Conservation (phyloP, 2,888 invertebrate species). For the Vesta saturnalis region DNA sequence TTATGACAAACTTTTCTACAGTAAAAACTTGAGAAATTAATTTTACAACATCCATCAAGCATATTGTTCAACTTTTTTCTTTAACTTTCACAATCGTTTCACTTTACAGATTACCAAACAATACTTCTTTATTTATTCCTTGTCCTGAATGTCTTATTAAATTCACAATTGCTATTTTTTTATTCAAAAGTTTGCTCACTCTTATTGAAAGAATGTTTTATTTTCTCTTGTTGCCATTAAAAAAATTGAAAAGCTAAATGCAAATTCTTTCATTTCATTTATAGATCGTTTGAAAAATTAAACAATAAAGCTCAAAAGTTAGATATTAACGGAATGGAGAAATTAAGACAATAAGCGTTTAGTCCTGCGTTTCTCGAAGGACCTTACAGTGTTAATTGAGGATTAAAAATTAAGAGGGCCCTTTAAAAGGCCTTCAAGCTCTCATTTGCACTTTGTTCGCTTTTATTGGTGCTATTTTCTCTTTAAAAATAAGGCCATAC, state of each 20-base stretch:
- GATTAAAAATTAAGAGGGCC: constrained; percentile 44
- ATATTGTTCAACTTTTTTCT: constrained; percentile 9
- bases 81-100: constrained; percentile 2
- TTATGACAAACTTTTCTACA: constrained; percentile 8
- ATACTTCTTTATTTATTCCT: neutral
- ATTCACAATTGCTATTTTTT: constrained; percentile 3
- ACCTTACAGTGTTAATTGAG: constrained; percentile 44
- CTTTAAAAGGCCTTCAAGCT: constrained; percentile 39
- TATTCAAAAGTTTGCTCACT: neutral
- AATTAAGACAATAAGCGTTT: constrained; percentile 41
- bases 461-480: constrained; percentile 30
- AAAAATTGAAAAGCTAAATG: neutral
- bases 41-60: constrained; percentile 12
- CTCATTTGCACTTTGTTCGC: constrained; percentile 42
- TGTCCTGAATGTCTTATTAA: neutral
- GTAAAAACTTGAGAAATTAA: constrained; percentile 12
- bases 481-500: constrained; percentile 21
- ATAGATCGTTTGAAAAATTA: constrained; percentile 19
- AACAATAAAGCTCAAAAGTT: constrained; percentile 29
- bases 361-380: constrained; percentile 37
- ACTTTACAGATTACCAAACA: neutral
- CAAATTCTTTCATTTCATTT: neutral
- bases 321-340: constrained; percentile 30
- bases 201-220: constrained; percentile 6
- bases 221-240: neutral